Conservation (phyloP, 2,888 invertebrate genomes). For the Chrysotoxum bicinctum region DNA sequence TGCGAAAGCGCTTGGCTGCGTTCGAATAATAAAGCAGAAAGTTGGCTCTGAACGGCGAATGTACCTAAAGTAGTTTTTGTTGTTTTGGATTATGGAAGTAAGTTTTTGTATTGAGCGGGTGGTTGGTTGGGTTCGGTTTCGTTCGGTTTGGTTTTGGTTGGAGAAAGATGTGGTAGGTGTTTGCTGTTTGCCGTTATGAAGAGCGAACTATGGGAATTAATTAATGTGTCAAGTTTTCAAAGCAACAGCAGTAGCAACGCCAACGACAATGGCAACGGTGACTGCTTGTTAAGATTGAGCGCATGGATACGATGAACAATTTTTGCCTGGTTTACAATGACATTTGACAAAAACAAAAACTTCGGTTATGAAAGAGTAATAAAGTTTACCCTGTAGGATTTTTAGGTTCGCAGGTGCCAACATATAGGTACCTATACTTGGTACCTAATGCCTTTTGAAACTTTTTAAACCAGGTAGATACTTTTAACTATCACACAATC, state of each 20-base stretch:
- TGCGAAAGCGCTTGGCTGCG: conserved; percentile 67
- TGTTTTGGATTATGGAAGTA: neutral
- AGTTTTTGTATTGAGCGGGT: neutral
- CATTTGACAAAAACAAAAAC: neutral
- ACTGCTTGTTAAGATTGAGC: conserved; percentile 23
- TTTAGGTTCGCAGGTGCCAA: no score
- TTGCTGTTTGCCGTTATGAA: neutral
- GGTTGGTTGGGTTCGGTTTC: no score
- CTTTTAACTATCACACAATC: no score
- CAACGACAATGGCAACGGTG: conserved; percentile 16
- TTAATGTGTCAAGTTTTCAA: conserved; percentile 69
- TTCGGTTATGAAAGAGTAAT: neutral
- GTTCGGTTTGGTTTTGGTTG: neutral
- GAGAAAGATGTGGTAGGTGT: conserved; percentile 2
- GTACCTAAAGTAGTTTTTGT: neutral
- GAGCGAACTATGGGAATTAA: conserved; percentile 54
- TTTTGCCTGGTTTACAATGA: neutral
- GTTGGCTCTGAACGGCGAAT: conserved; percentile 40
- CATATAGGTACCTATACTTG: no score
- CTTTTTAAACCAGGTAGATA: no score
- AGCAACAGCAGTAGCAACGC: conserved; percentile 26
- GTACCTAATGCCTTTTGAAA: no score
- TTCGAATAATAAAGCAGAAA: conserved; percentile 64
- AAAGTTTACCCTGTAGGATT: neutral
- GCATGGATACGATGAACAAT: neutral